phyloP scores from a whole-genome alignment of 1,140 invertebrate genomes.

The Psilanteris sp. region DNA sequence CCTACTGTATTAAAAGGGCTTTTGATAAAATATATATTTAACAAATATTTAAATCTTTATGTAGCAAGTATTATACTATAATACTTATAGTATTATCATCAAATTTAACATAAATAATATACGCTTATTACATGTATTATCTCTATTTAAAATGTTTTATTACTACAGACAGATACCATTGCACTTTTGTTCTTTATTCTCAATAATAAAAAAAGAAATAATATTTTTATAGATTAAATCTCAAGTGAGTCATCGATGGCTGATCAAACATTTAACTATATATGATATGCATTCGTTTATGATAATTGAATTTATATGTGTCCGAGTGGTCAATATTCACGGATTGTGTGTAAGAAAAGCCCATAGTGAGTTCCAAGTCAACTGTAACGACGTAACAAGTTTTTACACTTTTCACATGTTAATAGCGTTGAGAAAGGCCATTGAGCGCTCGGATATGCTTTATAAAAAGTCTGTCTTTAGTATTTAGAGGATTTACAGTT shows the following conservation, averaged over 20 bases:
- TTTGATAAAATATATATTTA: background rate
- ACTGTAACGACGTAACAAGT: conserved; percentile 2
- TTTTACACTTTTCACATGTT: conserved; percentile 9
- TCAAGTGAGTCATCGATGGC: too few relatives aligned
- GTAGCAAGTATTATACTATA: too few relatives aligned
- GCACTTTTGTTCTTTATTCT: too few relatives aligned
- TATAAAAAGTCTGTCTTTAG: background rate
- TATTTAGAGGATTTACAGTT: background rate
- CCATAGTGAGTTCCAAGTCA: background rate
- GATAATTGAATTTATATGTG: background rate
- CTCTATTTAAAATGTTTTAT: too few relatives aligned
- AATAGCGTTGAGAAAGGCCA: conserved; percentile 9
- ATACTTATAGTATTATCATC: too few relatives aligned
- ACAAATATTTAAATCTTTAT: too few relatives aligned
- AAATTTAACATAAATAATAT: too few relatives aligned
- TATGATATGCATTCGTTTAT: background rate
- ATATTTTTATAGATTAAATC: too few relatives aligned
- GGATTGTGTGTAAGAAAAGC: background rate
- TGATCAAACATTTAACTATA: background rate
- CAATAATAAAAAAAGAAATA: too few relatives aligned
- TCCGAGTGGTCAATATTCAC: background rate
- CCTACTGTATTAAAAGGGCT: background rate
- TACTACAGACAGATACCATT: too few relatives aligned
- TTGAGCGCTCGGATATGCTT: conserved; percentile 4
- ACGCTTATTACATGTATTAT: too few relatives aligned